Evolutionary conservation across 1,140 invertebrate genomes (phyloP).

Genomic region (Wiebesia pumilae): DNA sequence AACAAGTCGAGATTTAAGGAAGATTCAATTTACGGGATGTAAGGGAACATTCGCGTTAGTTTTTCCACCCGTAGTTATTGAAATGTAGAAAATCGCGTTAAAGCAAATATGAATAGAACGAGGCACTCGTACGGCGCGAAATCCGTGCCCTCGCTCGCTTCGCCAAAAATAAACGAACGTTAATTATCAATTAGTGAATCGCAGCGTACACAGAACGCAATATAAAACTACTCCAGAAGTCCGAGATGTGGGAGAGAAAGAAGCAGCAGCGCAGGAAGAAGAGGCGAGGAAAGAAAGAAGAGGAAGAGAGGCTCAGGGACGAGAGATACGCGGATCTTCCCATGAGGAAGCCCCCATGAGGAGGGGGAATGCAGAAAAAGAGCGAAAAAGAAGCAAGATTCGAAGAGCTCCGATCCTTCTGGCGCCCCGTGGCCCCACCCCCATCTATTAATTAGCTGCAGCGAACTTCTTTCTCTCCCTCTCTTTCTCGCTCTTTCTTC

Average conservation of each 20-base stretch:
- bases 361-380: conserved; percentile 9
- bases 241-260: not conserved
- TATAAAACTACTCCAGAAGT: conserved; percentile 5
- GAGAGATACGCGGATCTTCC: conserved; percentile 45
- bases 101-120: not conserved
- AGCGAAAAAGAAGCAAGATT: conserved; percentile 26
- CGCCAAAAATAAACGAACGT: conserved; percentile 8
- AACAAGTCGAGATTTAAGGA: too few species aligned
- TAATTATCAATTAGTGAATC: conserved; percentile 49
- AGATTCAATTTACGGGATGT: too few species aligned
- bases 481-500: conserved; percentile 16
- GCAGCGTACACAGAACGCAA: not conserved
- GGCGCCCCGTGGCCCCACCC: conserved; percentile 50
- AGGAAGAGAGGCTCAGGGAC: not conserved
- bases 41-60: too few species aligned
- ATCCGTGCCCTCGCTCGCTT: not conserved
- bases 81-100: not conserved
- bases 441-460: conserved; percentile 61
- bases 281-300: conserved; percentile 2
- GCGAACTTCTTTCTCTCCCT: not conserved
- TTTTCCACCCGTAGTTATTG: too few species aligned
- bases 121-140: not conserved
- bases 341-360: not conserved
- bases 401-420: conserved; percentile 16
- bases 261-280: not conserved